These are phyloP conservation scores for Hecatera dysodea DNA, from an alignment of 2,888 invertebrate genomes.

Conservation along the genomic window DNA sequence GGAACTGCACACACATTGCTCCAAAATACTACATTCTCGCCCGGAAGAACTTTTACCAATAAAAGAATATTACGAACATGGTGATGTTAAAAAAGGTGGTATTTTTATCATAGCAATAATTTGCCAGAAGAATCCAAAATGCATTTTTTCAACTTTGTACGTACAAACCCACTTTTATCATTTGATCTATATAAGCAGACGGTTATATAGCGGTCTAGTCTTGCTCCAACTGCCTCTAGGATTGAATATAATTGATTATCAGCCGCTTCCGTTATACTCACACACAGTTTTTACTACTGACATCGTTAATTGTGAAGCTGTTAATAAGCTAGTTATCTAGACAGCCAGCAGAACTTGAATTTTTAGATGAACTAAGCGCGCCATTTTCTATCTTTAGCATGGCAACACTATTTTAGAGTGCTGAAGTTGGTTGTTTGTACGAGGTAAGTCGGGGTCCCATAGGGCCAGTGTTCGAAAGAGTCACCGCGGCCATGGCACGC, in stretches of 20 bases:
- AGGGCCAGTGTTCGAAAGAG: no score
- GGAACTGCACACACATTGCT: background rate
- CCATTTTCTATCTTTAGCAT: no score
- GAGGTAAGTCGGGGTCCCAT: no score
- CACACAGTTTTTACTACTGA: conserved; percentile 47
- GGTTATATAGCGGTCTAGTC: conserved; percentile 66
- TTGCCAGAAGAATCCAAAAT: background rate
- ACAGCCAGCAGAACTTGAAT: background rate
- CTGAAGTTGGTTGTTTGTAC: no score
- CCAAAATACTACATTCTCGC: background rate
- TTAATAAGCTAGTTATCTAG: conserved; percentile 16
- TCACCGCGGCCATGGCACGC: no score
- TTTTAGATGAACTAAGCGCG: background rate
- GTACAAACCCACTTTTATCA: conserved; percentile 37
- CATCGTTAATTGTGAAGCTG: conserved; percentile 39
- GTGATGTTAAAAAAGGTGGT: no score
- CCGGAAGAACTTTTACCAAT: background rate
- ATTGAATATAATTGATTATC: conserved; percentile 59
- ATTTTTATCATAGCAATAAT: background rate
- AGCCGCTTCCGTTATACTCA: conserved; percentile 52
- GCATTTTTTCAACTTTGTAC: background rate
- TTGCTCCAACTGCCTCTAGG: conserved; percentile 66
- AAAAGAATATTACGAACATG: background rate
- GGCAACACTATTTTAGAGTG: no score
- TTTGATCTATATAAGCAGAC: conserved; percentile 39